Evolutionary conservation across 2,113 vertebrate genomes (phyloP), one percentile per base, ranked within the genome.

Genomic region (Xiphias gladius): DNA sequence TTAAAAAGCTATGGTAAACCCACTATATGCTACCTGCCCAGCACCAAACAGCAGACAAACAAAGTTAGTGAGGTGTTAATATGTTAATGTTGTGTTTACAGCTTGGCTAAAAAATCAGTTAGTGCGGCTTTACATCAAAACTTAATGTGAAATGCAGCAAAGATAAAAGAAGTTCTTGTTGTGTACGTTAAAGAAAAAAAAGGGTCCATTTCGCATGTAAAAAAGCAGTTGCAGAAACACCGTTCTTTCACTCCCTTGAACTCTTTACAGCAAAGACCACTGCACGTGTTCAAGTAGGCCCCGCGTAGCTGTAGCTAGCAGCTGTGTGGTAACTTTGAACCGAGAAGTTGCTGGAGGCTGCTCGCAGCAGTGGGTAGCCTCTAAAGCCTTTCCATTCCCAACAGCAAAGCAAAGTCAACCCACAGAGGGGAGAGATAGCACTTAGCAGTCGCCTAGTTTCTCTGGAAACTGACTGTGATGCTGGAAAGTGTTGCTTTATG

Each of bases 391-490:
- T 92, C 89, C 88, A 78, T 73, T 88, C 83, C 89, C 54, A 67
- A 76, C 67, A 85, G 84, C 82, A 87, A 85, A 82, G 82, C 46
- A 66, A 73, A 82, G 67, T 78, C 74, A 82, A 76, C 70, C 92
- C 90, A 86, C 91, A 87, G 41, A 86, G 82, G 22, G 80, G 82
- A 83, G 82, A 73, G 68, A 77, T 26, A 52, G 79, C n/a, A 30
- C 62, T 79, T 22, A 48, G 46, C 41, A 12, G 76, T 83, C 26
- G 50, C 59, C 59, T 83, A 37, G 73, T 86, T 90, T 91, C 86
- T 93, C 82, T 86, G 87, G 88, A 94, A 92, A 93, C 71, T 80
- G 73, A 76, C 79, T 79, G 75, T 59, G 89, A 91, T 68, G 79
- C 74, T 92, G 88, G 88, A 91, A 92, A 92, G 72, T 73, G 80